Percentiles rank a stretch among this genome's conserved stretches.
phyloP scores from a whole-genome alignment of 1,140 invertebrate genomes.

The Latrodectus geometricus region DNA sequence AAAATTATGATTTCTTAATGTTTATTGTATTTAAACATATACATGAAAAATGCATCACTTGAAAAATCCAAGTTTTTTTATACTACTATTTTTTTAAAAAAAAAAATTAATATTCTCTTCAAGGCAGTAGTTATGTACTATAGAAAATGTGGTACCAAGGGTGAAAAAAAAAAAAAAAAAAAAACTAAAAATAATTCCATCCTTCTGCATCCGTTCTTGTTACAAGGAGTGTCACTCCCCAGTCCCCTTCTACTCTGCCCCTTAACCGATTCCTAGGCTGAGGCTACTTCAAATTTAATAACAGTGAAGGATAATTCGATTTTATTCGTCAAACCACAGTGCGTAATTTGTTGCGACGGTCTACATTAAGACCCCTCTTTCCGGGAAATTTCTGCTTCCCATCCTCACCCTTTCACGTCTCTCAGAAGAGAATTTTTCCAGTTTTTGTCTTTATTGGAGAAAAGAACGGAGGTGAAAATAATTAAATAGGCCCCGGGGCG shows the following conservation, averaged over 20 bases:
- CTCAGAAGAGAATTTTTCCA: conserved; percentile 4
- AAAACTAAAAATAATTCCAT: background rate
- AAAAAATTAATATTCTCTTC: background rate
- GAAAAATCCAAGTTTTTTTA: conserved; percentile 18
- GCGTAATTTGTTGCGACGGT: conserved; percentile 41
- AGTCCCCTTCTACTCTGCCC: background rate
- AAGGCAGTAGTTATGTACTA: background rate
- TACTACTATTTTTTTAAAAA: background rate
- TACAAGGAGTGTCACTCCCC: conserved; percentile 35
- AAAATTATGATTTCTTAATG: too few species aligned
- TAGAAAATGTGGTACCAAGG: background rate
- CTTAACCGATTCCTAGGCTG: background rate
- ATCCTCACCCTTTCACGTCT: background rate
- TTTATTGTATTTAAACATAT: too few species aligned
- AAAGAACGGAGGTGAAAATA: conserved; percentile 45
- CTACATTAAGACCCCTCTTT: conserved; percentile 36
- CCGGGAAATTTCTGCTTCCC: background rate
- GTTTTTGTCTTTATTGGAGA: conserved; percentile 14
- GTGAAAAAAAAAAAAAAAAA: background rate
- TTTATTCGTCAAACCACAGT: conserved; percentile 56
- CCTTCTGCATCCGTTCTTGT: conserved; percentile 26
- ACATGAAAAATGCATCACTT: background rate
- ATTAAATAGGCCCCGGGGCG: conserved; percentile 58
- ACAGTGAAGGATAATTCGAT: conserved; percentile 51
- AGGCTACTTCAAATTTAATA: conserved; percentile 58